Conservation (phyloP, 2,113 vertebrate genomes). For the Neodontobutis hainanensis region DNA sequence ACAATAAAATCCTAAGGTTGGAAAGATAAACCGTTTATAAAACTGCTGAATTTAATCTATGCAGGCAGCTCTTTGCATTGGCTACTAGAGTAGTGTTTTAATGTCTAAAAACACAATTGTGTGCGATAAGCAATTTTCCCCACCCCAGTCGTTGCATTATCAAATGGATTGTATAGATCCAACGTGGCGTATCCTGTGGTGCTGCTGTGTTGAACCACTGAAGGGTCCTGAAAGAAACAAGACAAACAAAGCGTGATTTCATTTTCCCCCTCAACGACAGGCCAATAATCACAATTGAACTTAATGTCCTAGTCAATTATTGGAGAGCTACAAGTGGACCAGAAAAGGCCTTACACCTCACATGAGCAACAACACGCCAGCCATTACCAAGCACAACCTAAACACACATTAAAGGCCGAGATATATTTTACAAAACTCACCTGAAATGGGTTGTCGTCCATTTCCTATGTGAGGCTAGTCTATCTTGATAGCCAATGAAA, state of each 20-base stretch:
- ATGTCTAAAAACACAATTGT: too few species aligned
- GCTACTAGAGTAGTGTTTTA: too few species aligned
- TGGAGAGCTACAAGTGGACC: constrained; percentile 31
- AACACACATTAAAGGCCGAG: neutral
- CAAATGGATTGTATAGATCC: constrained; percentile 94
- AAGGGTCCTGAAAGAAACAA: constrained; percentile 82
- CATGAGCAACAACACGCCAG: constrained; percentile 60
- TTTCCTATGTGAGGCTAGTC: constrained; percentile 73
- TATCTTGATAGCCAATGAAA: constrained; percentile 71
- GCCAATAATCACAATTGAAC: neutral
- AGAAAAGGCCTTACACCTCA: constrained; percentile 36
- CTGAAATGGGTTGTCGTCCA: constrained; percentile 80
- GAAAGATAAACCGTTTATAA: too few species aligned
- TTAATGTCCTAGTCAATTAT: neutral
- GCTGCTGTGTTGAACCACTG: constrained; percentile 84
- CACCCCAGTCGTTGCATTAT: constrained; percentile 78
- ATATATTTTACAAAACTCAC: constrained; percentile 39
- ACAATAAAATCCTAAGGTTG: too few species aligned
- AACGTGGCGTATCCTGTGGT: constrained; percentile 84
- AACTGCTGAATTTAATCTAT: too few species aligned
- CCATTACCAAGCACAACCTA: constrained; percentile 21
- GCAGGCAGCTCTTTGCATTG: too few species aligned
- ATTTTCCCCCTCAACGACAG: neutral
- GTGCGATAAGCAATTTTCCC: constrained; percentile 34
- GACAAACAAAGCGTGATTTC: neutral